Base-by-base conservation (phyloP, 2,888 invertebrate species). In the Argyresthia goedartella region DNA sequence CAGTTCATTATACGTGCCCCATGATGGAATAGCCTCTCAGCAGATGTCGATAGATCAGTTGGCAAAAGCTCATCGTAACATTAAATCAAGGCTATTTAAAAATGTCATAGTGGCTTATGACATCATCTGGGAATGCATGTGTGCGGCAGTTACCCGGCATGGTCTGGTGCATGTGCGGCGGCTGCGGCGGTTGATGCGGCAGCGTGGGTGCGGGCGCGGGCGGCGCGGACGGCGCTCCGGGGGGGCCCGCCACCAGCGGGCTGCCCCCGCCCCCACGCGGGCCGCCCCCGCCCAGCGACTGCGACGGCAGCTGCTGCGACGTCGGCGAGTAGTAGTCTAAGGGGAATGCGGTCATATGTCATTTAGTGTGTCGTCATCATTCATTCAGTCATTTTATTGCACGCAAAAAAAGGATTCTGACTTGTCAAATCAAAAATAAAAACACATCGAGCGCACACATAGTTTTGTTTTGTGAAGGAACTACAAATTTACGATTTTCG, bases 291-390 rank as follows among this genome's bases (percentile, higher is more conserved):
- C 75, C 82, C 52, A 87, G 65, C 52, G 80, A 75, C 50, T 78
- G 81, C 44, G 86, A 67, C 13, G 77, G 75, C 59, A 88, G 62
- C 57, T 85, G 87, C 51, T 81, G 78, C 56, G 66, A 78, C 61
- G 75, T 80, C 34, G 47, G n/a, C 35, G 35, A n/a, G 34, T 71
- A 55, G 65, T 71, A 81, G 60, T 71, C 35, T 47, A 11, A 25
- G 33, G 36, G 7, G 36, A 36, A 36, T 7, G 9, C 4, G 13
- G 13, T 42, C n/a, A 42, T 8, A n/a, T 8, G n/a, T n/a, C n/a
- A n/a, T n/a, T n/a, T 42, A n/a, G 42, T 42, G 42, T 42, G 8
- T 42, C 11, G 11, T 42, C 9, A 4, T 6, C 10, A n/a, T 42
- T 42, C 9, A 36, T 42, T 13, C 13, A 13, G 1, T 43, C 13